phyloP scores from a whole-genome alignment of 2,888 invertebrate genomes.

The Melanostoma scalare region DNA sequence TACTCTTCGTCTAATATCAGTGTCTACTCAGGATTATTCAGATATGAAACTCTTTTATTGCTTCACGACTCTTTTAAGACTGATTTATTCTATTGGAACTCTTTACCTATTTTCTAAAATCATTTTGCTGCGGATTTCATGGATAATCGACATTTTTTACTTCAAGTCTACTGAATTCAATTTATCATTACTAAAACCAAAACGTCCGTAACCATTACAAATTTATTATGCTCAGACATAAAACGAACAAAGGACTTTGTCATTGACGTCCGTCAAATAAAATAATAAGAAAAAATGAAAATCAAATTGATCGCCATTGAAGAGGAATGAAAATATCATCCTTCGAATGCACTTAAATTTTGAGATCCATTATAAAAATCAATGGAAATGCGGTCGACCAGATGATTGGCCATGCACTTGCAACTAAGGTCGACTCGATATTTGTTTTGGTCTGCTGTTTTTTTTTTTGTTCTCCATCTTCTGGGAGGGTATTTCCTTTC shows the following conservation, averaged over 20 bases:
- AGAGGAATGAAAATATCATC: slow-evolving; percentile 13
- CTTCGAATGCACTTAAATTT: slow-evolving; percentile 51
- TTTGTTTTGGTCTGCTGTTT: slow-evolving; percentile 35
- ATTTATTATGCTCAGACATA: not conserved
- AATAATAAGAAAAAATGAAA: not conserved
- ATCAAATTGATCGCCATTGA: not conserved
- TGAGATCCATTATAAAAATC: slow-evolving; percentile 63
- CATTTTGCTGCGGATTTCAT: too few relatives aligned
- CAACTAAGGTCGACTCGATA: slow-evolving; percentile 24
- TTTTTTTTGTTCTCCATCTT: not conserved
- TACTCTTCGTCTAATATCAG: too few relatives aligned
- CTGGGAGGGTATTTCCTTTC: slow-evolving; percentile 33
- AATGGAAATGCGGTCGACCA: slow-evolving; percentile 51
- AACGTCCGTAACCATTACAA: too few relatives aligned
- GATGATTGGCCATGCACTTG: slow-evolving; percentile 66
- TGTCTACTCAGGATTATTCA: too few relatives aligned
- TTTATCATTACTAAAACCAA: too few relatives aligned
- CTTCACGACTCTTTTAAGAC: too few relatives aligned
- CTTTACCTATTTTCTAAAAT: too few relatives aligned
- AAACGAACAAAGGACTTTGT: not conserved
- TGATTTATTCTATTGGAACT: too few relatives aligned
- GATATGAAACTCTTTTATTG: too few relatives aligned
- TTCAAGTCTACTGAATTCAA: too few relatives aligned
- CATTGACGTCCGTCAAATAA: not conserved
- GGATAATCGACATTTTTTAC: too few relatives aligned